Evolutionary conservation across 2,113 vertebrate genomes (phyloP), one percentile per base, ranked within the genome.

Genomic region (Urocynchramus pylzowi): DNA sequence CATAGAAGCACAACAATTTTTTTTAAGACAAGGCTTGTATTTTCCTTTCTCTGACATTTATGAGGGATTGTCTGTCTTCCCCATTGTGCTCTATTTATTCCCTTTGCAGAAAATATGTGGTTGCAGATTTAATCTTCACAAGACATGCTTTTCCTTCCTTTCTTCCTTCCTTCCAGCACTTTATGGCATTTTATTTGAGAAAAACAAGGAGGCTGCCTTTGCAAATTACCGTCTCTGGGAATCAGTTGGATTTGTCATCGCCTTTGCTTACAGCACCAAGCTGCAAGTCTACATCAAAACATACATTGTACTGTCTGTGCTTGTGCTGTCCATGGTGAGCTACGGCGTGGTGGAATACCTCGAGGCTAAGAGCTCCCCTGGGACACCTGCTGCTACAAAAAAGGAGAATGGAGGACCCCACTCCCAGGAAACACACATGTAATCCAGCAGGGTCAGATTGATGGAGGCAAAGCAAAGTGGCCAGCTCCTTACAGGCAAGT

Each of bases 151-250:
- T 53, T 78, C 16, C 27, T 84, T 92, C 20, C 19, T 89, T 39
- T 13, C 98, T 28, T 78, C 26, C 27, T 70, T 91, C 21, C 26
- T 89, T n/a, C 10, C 98, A 99, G 99, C 98, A 33, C 98, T 99
- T 9, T 99, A 98, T 2, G 98, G 99, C 2, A 41, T 98, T 85
- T 98, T 99, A 42, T 99, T 99, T 92, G 96, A 98, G 26, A 90
- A 92, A 20, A 84, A 98, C 90, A 99, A 99, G 90, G 99, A 99
- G 92, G 99, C 99, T 1, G 99, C 99, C 7, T 99, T 99, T 37
- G 98, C 99, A 61, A 99, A 98, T 96, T 99, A 99, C 94, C 98
- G 99, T 26, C 99, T 99, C 81, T 99, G 99, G 98, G 99, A 99
- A 92, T 99, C 99, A 0, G 53, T 99, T 26, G 99, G 99, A 2